A percentile compares a stretch with the other conserved stretches of the same genome.
phyloP scores from a whole-genome alignment of 2,888 invertebrate genomes.

The Horisme vitalbata region DNA sequence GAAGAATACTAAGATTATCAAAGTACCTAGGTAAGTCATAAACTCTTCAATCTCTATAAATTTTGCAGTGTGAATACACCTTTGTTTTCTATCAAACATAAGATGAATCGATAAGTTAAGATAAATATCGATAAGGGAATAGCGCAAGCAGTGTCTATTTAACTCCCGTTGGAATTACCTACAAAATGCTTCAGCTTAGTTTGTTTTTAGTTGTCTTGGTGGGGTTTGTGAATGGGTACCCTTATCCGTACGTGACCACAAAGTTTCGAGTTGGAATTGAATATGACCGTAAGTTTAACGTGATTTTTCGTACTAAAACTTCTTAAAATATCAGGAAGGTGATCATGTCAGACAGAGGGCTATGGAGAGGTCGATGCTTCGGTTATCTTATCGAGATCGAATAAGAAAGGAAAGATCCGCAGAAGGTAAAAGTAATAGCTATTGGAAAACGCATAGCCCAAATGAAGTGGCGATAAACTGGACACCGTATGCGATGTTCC shows the following conservation, averaged over 20 bases:
- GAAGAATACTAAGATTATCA: too few species aligned
- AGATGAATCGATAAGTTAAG: slow-evolving; percentile 31
- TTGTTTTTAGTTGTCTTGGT: slow-evolving; percentile 35
- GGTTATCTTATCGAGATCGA: too few species aligned
- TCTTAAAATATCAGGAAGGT: too few species aligned
- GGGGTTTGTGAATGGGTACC: slow-evolving; percentile 39
- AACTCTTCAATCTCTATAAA: not conserved
- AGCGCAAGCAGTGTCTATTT: slow-evolving; percentile 11
- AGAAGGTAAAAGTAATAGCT: too few species aligned
- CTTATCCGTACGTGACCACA: slow-evolving; percentile 50
- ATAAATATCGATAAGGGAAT: slow-evolving; percentile 29
- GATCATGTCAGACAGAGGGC: too few species aligned
- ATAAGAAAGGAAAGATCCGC: too few species aligned
- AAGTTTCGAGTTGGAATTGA: slow-evolving; percentile 69
- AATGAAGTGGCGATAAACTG: too few species aligned
- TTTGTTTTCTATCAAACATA: slow-evolving; percentile 19
- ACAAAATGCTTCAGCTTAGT: slow-evolving; percentile 23
- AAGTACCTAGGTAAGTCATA: too few species aligned
- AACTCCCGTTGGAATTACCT: slow-evolving; percentile 17
- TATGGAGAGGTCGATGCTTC: too few species aligned
- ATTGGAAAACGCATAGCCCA: too few species aligned
- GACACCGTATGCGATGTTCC: too few species aligned
- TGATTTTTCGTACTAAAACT: not conserved
- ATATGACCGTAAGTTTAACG: slow-evolving; percentile 69
- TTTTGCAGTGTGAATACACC: not conserved